Evolutionary conservation across 2,797 vertebrate genomes (phyloP).

Genomic region (Botia almorhae): DNA sequence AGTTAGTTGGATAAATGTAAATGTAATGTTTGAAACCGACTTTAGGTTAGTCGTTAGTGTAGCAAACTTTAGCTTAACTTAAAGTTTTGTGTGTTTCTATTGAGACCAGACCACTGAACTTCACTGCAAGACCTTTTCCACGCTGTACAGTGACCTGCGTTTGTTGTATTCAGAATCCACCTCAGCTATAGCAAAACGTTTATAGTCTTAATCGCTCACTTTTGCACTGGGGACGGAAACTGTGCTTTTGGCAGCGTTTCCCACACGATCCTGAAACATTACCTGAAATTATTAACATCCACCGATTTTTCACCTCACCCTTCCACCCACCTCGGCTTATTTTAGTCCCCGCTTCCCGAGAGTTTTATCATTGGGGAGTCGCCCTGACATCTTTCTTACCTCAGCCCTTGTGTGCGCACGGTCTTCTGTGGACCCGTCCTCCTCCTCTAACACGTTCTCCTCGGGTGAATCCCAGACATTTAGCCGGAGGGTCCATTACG

Average conservation of each 20-base stretch:
- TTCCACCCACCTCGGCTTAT: conserved; percentile 44
- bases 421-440: conserved; percentile 27
- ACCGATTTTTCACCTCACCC: conserved; percentile 56
- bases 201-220: conserved; percentile 29
- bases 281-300: conserved; percentile 44
- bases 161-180: conserved; percentile 29
- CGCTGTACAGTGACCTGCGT: conserved; percentile 27
- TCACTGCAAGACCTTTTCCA: conserved; percentile 11
- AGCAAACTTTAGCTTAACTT: conserved; percentile 13
- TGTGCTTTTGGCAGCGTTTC: conserved; percentile 32
- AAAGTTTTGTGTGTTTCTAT: conserved; percentile 17
- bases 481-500: conserved; percentile 44
- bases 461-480: conserved; percentile 48
- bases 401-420: conserved; percentile 26
- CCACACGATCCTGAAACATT: conserved; percentile 36
- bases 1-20: not conserved
- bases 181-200: conserved; percentile 28
- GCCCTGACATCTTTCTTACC: conserved; percentile 57
- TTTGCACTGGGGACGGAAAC: conserved; percentile 25
- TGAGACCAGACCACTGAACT: conserved; percentile 36
- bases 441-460: conserved; percentile 47
- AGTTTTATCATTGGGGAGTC: conserved; percentile 58
- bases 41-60: not conserved
- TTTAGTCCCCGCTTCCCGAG: conserved; percentile 44
- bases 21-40: not conserved